Percentiles rank a stretch among this genome's conserved stretches.
These are phyloP conservation scores for Melinaea menophilus DNA, from an alignment of 2,888 invertebrate species.

Conservation along the genomic window DNA sequence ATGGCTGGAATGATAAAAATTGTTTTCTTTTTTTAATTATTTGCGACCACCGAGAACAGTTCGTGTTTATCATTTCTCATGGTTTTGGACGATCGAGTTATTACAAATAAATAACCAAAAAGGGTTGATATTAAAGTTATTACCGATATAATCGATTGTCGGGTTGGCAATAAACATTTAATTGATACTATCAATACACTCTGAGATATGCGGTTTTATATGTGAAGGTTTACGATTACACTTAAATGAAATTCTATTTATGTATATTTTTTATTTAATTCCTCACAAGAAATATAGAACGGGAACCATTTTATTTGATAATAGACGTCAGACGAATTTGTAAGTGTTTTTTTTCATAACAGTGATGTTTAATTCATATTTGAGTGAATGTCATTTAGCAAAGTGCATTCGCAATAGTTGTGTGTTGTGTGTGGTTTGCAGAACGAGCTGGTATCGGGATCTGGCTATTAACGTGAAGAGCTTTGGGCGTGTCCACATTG, in stretches of 20 bases:
- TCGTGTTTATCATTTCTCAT: no score
- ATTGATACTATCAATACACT: no score
- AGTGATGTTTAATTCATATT: not conserved
- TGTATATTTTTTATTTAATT: no score
- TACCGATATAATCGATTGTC: no score
- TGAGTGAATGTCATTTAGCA: not conserved
- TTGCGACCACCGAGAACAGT: not conserved
- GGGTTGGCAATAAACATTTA: no score
- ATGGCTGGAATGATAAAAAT: conserved; percentile 18
- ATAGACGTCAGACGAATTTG: no score
- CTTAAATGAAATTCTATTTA: conserved; percentile 18
- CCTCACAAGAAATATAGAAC: no score
- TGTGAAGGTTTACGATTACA: conserved; percentile 24
- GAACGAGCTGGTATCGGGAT: conserved; percentile 63
- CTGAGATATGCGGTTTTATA: no score
- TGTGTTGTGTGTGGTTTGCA: conserved; percentile 38
- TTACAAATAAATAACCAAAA: no score
- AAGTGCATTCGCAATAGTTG: conserved; percentile 5
- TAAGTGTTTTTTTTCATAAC: not conserved
- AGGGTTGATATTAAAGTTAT: no score
- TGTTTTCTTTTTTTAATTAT: conserved; percentile 4
- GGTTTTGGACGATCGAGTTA: no score
- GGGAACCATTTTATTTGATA: no score
- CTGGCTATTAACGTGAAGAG: conserved; percentile 66
- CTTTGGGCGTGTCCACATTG: conserved; percentile 63